Percentiles rank a stretch among this genome's conserved stretches.
These are phyloP conservation scores for Porites cylindrica DNA, from an alignment of 92 coral and sea anemone genomes.

Conservation along the genomic window DNA sequence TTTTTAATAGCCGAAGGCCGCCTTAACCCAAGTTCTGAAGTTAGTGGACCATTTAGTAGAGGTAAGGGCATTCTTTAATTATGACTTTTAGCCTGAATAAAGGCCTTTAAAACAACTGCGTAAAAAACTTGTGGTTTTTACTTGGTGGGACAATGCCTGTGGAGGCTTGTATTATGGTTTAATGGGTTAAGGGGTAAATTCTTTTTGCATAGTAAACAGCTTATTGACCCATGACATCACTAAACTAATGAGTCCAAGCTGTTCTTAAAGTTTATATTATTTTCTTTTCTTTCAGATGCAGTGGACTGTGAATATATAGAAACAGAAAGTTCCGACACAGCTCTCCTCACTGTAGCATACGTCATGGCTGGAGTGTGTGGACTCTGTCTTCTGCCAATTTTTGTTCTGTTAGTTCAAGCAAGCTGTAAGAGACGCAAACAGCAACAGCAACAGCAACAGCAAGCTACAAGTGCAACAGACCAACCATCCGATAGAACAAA, in stretches of 20 bases:
- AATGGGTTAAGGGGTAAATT: too few relatives aligned
- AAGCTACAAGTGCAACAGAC: neutral
- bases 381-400: slow-evolving; percentile 93
- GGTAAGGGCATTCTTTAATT: slow-evolving; percentile 45
- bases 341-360: slow-evolving; percentile 95
- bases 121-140: too few relatives aligned
- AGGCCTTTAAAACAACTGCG: too few relatives aligned
- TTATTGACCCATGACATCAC: too few relatives aligned
- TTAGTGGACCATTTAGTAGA: slow-evolving; percentile 95
- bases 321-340: slow-evolving; percentile 98
- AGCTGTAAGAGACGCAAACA: slow-evolving; percentile 76
- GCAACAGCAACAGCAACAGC: slow-evolving; percentile 38
- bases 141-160: too few relatives aligned
- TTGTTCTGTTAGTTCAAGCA: slow-evolving; percentile 94
- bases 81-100: too few relatives aligned
- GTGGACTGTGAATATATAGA: slow-evolving; percentile 98
- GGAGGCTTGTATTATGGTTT: too few relatives aligned
- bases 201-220: too few relatives aligned
- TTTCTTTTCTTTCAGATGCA: slow-evolving; percentile 75
- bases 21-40: slow-evolving; percentile 95
- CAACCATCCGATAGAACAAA: slow-evolving; percentile 25
- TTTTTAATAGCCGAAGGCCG: slow-evolving; percentile 89
- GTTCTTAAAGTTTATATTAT: too few relatives aligned
- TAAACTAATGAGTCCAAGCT: too few relatives aligned
- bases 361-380: slow-evolving; percentile 99